Percentiles rank a stretch among this genome's conserved stretches.
Conservation (phyloP, 2,113 vertebrate species). For the Lycocorax pyrrhopterus region DNA sequence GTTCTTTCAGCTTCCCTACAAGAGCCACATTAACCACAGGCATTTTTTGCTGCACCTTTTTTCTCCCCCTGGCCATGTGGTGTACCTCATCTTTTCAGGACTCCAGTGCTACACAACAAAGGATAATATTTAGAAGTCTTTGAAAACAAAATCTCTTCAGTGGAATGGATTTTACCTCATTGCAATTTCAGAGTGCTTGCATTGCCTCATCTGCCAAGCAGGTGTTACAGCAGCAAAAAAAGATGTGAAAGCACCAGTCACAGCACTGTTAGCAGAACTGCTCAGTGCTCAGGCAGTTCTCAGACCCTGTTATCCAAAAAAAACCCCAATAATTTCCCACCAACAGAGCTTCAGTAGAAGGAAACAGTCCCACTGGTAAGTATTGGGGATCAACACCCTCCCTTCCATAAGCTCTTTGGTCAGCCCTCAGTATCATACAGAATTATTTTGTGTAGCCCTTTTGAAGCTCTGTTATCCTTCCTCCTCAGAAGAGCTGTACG, state of each 20-base stretch:
- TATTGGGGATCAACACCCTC: background rate
- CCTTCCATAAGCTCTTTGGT: background rate
- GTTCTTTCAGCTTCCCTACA: background rate
- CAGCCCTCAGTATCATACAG: background rate
- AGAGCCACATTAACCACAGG: background rate
- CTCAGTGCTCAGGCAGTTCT: background rate
- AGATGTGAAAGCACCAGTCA: background rate
- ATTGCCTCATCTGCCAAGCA: background rate
- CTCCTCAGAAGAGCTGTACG: background rate
- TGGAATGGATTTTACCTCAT: background rate
- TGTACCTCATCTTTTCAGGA: background rate
- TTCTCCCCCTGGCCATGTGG: background rate
- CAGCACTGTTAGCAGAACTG: background rate
- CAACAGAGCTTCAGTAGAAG: background rate
- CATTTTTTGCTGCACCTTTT: background rate
- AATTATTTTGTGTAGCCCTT: background rate
- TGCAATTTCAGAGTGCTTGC: background rate
- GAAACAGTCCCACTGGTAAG: background rate
- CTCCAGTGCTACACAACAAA: background rate
- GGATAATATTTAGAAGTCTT: background rate
- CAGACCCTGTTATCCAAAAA: background rate
- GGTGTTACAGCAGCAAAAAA: background rate
- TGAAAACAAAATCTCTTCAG: background rate
- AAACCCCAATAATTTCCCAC: background rate
- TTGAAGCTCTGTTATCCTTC: background rate